A percentile compares a stretch with the other conserved stretches of the same genome.
Conservation (phyloP, 2,888 invertebrate species). For the Salticus scenicus region DNA sequence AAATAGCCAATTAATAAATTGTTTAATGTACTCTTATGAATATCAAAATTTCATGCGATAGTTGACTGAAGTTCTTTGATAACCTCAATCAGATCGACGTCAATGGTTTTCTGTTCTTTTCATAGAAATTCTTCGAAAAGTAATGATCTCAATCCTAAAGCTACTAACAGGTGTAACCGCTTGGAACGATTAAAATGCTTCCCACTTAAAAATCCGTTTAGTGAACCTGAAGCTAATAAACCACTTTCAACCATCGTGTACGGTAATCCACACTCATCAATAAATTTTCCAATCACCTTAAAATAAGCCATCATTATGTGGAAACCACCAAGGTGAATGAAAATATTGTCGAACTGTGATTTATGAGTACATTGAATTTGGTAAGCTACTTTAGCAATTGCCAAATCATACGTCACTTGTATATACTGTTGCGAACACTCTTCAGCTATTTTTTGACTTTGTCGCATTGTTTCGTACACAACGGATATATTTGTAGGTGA, state of each 20-base stretch:
- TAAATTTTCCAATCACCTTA: background rate
- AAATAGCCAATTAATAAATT: background rate
- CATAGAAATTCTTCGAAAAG: background rate
- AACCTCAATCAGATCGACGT: background rate
- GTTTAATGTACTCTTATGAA: background rate
- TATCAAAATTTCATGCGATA: background rate
- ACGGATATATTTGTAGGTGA: too few relatives aligned
- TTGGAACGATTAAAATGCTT: conserved; percentile 11
- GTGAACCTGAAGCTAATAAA: background rate
- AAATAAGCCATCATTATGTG: background rate
- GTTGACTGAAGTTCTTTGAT: background rate
- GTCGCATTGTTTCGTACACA: too few relatives aligned
- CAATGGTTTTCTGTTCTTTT: background rate
- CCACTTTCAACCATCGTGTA: background rate
- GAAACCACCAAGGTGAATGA: background rate
- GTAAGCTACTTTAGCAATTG: background rate
- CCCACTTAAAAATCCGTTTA: background rate
- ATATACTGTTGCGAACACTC: background rate
- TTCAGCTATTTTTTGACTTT: background rate
- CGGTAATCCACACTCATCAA: background rate
- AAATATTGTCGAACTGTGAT: background rate
- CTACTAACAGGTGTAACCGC: background rate
- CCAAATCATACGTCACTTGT: background rate
- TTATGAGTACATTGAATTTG: background rate
- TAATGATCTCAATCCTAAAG: background rate